Base-by-base conservation (phyloP, 2,888 invertebrate genomes). In the Plagodis pulveraria region DNA sequence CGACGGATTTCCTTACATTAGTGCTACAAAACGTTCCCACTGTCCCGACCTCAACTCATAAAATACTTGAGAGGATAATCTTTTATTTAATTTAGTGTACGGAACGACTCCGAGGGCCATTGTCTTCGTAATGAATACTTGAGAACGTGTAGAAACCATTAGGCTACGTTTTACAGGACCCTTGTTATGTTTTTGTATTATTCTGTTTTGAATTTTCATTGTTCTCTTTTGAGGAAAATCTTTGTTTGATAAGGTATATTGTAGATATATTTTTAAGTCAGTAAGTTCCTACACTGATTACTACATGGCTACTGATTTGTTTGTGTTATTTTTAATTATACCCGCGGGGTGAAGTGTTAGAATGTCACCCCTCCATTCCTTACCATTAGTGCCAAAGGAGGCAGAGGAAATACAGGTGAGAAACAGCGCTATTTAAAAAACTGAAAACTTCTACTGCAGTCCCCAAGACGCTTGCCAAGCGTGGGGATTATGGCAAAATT, bases 51-150 rank as follows among this genome's bases (percentile, higher is more conserved):
- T 58, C 44, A 48, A 43, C 54, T 49, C 50, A 55, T 55, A 58
- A 48, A 57, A 49, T 45, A 51, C 50, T 35, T 45, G 36, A 34
- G 50, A 33, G 58, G 36, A 66, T 63, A 63, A 63, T 66, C 42
- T 57, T 62, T 59, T 62, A 62, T 62, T 58, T 58, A 58, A 62
- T 62, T 64, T 58, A 58, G 56, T 58, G 49, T 50, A 56, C 54
- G 46, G 56, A 60, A 60, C 58, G 46, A 56, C 58, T 56, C 35
- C 48, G 11, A 54, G 50, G 56, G 44, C 63, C 63, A 67, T 66
- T 70, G 62, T 67, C 65, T 61, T 56, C 42, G 42, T 65, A 66
- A 70, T 70, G 65, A 67, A 66, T 66, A 66, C 66, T 66, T 61
- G 56, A 66, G 61, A 63, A 58, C 55, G 64, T 61, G 65, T 64